phyloP scores from a whole-genome alignment of 1,140 invertebrate species.

The Linepithema humile region DNA sequence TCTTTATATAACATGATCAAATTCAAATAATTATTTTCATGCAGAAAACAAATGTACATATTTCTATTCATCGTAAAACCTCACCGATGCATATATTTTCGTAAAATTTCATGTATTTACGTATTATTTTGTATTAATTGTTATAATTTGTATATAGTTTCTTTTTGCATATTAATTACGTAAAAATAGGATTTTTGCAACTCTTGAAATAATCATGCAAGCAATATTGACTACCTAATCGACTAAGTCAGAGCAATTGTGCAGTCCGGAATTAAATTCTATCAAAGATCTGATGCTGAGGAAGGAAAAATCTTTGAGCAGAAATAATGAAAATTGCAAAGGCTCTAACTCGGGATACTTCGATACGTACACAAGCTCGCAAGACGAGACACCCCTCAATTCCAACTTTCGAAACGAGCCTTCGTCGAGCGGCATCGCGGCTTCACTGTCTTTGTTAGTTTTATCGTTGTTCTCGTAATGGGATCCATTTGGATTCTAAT shows the following conservation, averaged over 20 bases:
- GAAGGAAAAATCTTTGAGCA: constrained; percentile 45
- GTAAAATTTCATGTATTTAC: background rate
- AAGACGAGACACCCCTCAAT: constrained; percentile 66
- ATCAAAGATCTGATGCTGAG: too few relatives aligned
- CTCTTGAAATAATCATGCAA: too few relatives aligned
- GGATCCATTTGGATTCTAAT: constrained; percentile 80
- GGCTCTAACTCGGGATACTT: background rate
- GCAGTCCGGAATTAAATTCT: background rate
- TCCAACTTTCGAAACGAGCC: constrained; percentile 68
- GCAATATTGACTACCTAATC: too few relatives aligned
- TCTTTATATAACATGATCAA: background rate
- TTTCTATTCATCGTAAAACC: background rate
- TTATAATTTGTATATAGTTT: background rate
- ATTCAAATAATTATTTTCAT: background rate
- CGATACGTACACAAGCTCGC: constrained; percentile 34
- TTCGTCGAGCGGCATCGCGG: constrained; percentile 54
- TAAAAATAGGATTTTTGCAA: background rate
- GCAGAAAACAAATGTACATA: background rate
- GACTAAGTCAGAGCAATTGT: too few relatives aligned
- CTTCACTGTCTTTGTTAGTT: constrained; percentile 79
- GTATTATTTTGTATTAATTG: background rate
- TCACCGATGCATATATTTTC: background rate
- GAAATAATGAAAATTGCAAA: constrained; percentile 67
- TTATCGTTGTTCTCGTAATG: constrained; percentile 80
- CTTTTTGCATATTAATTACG: background rate